Base-by-base conservation (phyloP, 2,888 invertebrate genomes). In the Tetheella fluctuosa region DNA sequence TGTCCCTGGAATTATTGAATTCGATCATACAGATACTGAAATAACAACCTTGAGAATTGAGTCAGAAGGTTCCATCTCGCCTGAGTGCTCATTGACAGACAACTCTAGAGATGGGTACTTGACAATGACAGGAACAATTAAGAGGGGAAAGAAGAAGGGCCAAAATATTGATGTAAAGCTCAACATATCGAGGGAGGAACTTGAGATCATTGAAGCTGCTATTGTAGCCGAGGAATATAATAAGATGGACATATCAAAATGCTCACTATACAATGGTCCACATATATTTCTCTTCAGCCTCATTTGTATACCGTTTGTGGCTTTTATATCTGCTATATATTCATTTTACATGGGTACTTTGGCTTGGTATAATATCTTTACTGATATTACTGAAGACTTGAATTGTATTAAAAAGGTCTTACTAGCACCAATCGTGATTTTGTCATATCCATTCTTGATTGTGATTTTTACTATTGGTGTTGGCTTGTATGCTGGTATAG, bases 351-450 rank as follows among this genome's bases (percentile, higher is more conserved):
- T 96, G 65, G 96, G 96, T 23, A 96, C 96, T 1, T 85, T 96
- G 73, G 95, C 96, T 56, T 96, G 96, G 96, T 96, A 96, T 78
- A 96, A 96, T 73, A 93, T 96, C 66, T 95, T 96, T 77, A 94
- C 95, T 54, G 95, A 95, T 77, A 94, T 95, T 59, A 95, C 95
- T 61, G 96, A 96, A 76, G 95, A 96, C 73, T 94, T 94, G 70
- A 94, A 94, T 57, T 94, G 95, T 69, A 82, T 94, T 61, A 95
- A 95, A 76, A 95, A 95, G 78, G 86, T 95, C 13, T 85, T 95
- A 52, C 85, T 96, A 64, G 94, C 96, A 48, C 96, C 96, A 0
- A 74, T 96, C 58, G 91, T 96, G 13, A 94, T 96, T 73, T 80
- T 96, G 52, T 90, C 94, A 23, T 96, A 96, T 86, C 96, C 96